phyloP scores from a whole-genome alignment of 2,797 vertebrate species.

The Cottoperca gobio region DNA sequence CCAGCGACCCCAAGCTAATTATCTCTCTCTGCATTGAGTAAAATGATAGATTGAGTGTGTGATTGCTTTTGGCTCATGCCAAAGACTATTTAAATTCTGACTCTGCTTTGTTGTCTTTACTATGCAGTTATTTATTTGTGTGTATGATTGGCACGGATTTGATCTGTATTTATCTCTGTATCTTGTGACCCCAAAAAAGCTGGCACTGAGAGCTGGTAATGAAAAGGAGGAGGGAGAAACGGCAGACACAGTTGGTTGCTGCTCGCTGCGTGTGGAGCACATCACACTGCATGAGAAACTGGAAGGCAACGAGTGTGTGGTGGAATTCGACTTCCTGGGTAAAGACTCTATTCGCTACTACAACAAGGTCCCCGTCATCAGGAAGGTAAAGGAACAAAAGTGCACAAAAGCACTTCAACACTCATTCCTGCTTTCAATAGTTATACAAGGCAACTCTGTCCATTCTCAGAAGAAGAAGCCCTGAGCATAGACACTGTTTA shows the following conservation, averaged over 20 bases:
- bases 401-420: background rate
- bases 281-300: slow-evolving; percentile 81
- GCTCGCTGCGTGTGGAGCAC: slow-evolving; percentile 86
- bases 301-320: slow-evolving; percentile 74
- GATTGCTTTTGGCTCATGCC: slow-evolving; percentile 36
- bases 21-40: slow-evolving; percentile 23
- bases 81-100: slow-evolving; percentile 23
- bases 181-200: slow-evolving; percentile 64
- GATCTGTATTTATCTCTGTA: slow-evolving; percentile 35
- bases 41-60: slow-evolving; percentile 42
- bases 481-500: background rate
- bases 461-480: background rate
- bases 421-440: too few species aligned
- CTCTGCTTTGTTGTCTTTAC: slow-evolving; percentile 4
- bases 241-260: slow-evolving; percentile 88
- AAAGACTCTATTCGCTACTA: slow-evolving; percentile 88
- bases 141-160: slow-evolving; percentile 3
- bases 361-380: slow-evolving; percentile 84
- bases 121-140: background rate
- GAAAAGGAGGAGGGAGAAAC: slow-evolving; percentile 88
- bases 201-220: slow-evolving; percentile 87
- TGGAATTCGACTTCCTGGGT: slow-evolving; percentile 88
- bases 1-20: slow-evolving; percentile 38
- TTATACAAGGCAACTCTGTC: background rate
- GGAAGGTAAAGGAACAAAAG: slow-evolving; percentile 72